Percentiles rank a stretch among this genome's conserved stretches.
These are phyloP conservation scores for Pogonocichla stellata DNA, from an alignment of 2,113 vertebrate genomes.

Conservation along the genomic window DNA sequence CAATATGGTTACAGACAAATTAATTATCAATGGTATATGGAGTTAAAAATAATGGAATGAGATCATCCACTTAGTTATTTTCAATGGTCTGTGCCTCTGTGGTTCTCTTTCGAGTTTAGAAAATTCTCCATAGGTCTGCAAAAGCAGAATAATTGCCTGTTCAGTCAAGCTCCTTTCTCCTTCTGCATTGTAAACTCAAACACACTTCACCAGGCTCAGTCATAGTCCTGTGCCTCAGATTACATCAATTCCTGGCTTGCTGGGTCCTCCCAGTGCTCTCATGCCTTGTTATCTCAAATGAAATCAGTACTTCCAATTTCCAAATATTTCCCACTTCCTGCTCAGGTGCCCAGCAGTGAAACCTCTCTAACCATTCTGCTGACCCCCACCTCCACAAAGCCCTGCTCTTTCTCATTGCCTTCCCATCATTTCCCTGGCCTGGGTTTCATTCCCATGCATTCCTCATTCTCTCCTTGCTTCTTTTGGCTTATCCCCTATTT, in stretches of 20 bases:
- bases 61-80: slow-evolving; percentile 67
- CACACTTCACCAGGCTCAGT: neutral
- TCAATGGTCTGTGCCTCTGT: slow-evolving; percentile 5
- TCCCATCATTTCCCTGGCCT: neutral
- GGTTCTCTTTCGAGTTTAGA: neutral
- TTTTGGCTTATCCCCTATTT: neutral
- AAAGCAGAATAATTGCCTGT: slow-evolving; percentile 1
- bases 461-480: neutral
- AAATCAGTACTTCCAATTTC: neutral
- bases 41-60: slow-evolving; percentile 75
- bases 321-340: neutral
- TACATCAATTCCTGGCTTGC: neutral
- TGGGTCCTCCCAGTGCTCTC: neutral
- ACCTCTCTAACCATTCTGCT: neutral
- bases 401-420: neutral
- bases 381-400: neutral
- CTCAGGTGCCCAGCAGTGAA: neutral
- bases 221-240: neutral
- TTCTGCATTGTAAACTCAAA: neutral
- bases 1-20: slow-evolving; percentile 75
- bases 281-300: neutral
- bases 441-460: neutral
- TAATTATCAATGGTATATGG: slow-evolving; percentile 74
- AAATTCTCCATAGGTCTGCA: slow-evolving; percentile 14
- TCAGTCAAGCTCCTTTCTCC: neutral